These are phyloP conservation scores for Drosophila rellima DNA, from an alignment of 2,888 invertebrate genomes.

Conservation along the genomic window DNA sequence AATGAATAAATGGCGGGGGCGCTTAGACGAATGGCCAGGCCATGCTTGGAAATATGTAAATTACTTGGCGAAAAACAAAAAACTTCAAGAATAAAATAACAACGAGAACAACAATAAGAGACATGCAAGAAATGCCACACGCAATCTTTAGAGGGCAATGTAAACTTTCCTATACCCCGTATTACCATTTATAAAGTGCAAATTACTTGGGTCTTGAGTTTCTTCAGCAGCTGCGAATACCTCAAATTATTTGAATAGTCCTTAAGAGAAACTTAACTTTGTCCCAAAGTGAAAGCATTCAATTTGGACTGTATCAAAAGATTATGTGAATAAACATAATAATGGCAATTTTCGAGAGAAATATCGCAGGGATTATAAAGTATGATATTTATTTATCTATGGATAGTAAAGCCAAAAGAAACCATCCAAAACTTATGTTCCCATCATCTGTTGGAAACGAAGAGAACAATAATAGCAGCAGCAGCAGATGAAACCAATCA, in stretches of 20 bases:
- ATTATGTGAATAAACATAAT: constrained; percentile 36
- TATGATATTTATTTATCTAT: background rate
- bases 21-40: constrained; percentile 73
- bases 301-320: constrained; percentile 35
- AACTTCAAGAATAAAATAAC: constrained; percentile 46
- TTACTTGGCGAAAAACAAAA: constrained; percentile 62
- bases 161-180: constrained; percentile 65
- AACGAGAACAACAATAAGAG: constrained; percentile 35
- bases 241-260: constrained; percentile 29
- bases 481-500: constrained; percentile 71
- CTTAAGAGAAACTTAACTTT: constrained; percentile 47
- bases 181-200: constrained; percentile 70
- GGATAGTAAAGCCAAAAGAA: background rate
- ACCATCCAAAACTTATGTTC: constrained; percentile 22
- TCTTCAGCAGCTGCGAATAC: constrained; percentile 63
- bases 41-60: constrained; percentile 70
- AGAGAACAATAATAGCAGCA: constrained; percentile 3
- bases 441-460: background rate
- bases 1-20: constrained; percentile 81
- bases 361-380: constrained; percentile 20
- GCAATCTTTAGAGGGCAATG: constrained; percentile 77
- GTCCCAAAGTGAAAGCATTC: background rate
- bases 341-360: constrained; percentile 44
- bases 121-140: constrained; percentile 69
- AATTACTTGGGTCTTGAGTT: constrained; percentile 54